phyloP scores from a whole-genome alignment of 2,113 vertebrate genomes.

The Mixornis gularis region DNA sequence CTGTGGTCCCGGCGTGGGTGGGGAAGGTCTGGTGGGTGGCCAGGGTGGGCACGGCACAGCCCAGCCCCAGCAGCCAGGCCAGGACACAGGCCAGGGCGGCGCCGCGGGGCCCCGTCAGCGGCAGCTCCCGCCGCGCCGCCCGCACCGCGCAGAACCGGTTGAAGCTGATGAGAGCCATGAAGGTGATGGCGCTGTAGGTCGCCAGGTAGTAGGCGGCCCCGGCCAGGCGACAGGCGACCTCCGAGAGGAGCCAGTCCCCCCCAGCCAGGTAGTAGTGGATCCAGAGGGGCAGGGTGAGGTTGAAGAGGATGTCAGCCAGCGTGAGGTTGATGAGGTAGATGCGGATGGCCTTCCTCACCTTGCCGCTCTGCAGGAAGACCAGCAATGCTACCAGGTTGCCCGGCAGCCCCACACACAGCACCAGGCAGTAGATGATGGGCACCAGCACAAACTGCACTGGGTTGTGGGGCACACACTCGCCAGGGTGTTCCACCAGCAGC shows the following conservation, averaged over 20 bases:
- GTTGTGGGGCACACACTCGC: background rate
- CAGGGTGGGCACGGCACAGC: slow-evolving; percentile 46
- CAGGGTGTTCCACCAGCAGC: background rate
- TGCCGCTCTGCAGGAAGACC: slow-evolving; percentile 35
- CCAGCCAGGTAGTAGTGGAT: slow-evolving; percentile 54
- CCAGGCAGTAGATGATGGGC: slow-evolving; percentile 35
- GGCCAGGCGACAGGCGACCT: slow-evolving; percentile 30
- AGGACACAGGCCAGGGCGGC: background rate
- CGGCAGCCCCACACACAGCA: slow-evolving; percentile 59
- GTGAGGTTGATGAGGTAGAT: slow-evolving; percentile 70
- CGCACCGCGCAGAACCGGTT: slow-evolving; percentile 31
- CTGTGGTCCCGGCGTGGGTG: background rate
- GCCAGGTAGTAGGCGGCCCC: slow-evolving; percentile 58
- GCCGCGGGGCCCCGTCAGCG: background rate
- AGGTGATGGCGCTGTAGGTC: slow-evolving; percentile 56
- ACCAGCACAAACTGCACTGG: slow-evolving; percentile 38
- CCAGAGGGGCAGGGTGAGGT: slow-evolving; percentile 66
- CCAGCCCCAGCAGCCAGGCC: slow-evolving; percentile 57
- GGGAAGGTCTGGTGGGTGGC: slow-evolving; percentile 25
- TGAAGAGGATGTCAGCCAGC: slow-evolving; percentile 62
- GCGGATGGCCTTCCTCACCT: slow-evolving; percentile 59
- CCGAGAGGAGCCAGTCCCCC: slow-evolving; percentile 57
- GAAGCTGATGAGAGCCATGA: slow-evolving; percentile 59
- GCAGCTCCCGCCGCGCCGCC: background rate
- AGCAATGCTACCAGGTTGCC: slow-evolving; percentile 52